Evolutionary conservation across 2,888 invertebrate genomes (phyloP), one percentile per base, ranked within the genome.

Genomic region (Exephanes ischioxanthus): DNA sequence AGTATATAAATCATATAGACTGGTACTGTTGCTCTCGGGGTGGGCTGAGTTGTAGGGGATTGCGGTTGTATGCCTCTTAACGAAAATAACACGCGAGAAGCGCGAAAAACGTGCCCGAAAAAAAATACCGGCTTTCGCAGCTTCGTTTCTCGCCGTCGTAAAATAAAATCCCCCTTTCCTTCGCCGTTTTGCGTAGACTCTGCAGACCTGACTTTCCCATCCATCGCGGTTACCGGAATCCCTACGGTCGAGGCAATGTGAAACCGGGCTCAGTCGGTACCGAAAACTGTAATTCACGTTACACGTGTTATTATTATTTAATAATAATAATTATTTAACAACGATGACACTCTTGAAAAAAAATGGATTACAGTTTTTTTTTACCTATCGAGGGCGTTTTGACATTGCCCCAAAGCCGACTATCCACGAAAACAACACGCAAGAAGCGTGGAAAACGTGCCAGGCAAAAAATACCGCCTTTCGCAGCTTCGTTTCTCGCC

Each of bases 1-100:
- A 22, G 68, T 68, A 22, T 48, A 75, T 81, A 58, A 75, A 81
- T 75, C 80, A 81, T 45, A 55, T 58, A 75, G 58, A 7, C 48
- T 22, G 48, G n/a, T 37, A 37, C 63, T 55, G 41, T 72, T 73
- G 66, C 55, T 80, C 37, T 9, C 41, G 55, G 51, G 61, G 22
- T 72, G 37, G 53, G 37, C 9, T 22, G 41, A 22, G 9, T 26
- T 26, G 26, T 6, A 37, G 33, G 37, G 41, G 16, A n/a, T 55
- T 55, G 51, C 22, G 51, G 14, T 63, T 33, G 63, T 33, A n/a
- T 63, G 63, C 22, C n/a, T 53, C 53, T 51, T 67, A 55, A 55
- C 55, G 67, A 37, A 67, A 67, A 67, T 53, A 75, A 63, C 75
- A 73, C 19, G 37, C 26, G 45, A 26, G n/a, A 63, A 45, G 16